phyloP scores from a whole-genome alignment of 1,140 invertebrate species.

The Tetramorium alpestre region DNA sequence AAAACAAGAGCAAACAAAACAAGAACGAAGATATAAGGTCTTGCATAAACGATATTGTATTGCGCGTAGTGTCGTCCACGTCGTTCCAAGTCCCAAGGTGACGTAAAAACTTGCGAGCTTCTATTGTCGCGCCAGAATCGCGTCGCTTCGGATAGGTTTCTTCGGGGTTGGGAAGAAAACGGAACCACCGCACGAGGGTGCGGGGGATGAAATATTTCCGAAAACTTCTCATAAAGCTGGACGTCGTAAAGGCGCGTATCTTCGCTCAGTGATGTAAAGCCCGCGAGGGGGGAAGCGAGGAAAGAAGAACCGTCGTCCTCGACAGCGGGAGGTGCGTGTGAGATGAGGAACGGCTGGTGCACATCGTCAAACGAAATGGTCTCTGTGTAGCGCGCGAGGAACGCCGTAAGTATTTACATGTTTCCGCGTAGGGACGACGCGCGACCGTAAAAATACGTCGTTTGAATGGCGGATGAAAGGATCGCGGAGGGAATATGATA shows the following conservation, averaged over 20 bases:
- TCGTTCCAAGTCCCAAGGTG: not conserved
- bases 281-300: not conserved
- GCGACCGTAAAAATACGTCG: constrained; percentile 66
- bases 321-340: constrained; percentile 41
- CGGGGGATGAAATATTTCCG: constrained; percentile 73
- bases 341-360: constrained; percentile 59
- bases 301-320: constrained; percentile 24
- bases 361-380: constrained; percentile 76
- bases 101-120: constrained; percentile 56
- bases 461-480: constrained; percentile 59
- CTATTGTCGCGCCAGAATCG: not conserved
- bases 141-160: not conserved
- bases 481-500: constrained; percentile 62
- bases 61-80: not conserved
- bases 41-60: constrained; percentile 44
- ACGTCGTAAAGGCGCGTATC: constrained; percentile 78
- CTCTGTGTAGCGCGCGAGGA: constrained; percentile 51
- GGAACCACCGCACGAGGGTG: not conserved
- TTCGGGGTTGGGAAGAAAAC: not conserved
- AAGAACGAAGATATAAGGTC: not conserved
- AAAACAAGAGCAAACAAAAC: constrained; percentile 34
- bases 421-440: constrained; percentile 33
- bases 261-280: constrained; percentile 57
- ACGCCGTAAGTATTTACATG: constrained; percentile 71
- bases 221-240: constrained; percentile 77